Base-by-base conservation (phyloP, 2,888 invertebrate genomes). In the Notodonta dromedarius region DNA sequence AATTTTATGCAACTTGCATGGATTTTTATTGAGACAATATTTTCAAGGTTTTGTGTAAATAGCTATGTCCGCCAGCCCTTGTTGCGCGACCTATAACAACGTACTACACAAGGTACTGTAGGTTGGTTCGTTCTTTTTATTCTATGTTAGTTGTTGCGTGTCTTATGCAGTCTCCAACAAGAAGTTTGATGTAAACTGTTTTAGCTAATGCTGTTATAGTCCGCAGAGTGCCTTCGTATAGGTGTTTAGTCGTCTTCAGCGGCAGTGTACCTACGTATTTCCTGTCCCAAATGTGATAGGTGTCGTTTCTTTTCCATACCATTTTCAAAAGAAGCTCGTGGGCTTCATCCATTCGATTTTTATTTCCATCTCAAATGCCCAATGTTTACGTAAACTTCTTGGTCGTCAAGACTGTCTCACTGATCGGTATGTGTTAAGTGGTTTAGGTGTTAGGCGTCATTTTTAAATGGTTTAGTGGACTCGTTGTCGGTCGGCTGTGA, bases 391-490 rank as follows among this genome's bases (percentile, higher is more conserved):
- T 70, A 66, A 70, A 67, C 65, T 65, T 74, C 63, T 72, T 67
- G 62, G 61, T 66, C 65, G 59, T 57, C 58, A 67, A 63, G 71
- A 62, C 72, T 73, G 84, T 86, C 87, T 87, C 86, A 87, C 85
- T 84, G 86, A 71, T 84, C 81, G 77, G 73, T 78, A 64, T 70
- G 69, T 79, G 69, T 69, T 66, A 66, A 56, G 67, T 69, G 67
- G 67, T 63, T 67, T 81, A 76, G 76, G 73, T 77, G 70, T 77
- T 78, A 77, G 79, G 79, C 61, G 78, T 76, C 73, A 76, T 77
- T 67, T 24, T 71, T 57, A 58, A 58, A 73, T 65, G 71, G 73
- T 77, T 67, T 68, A 65, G 76, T 70, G 66, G 72, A 61, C 67
- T 73, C 64, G 74, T 70, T 71, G 74, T 70, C 68, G 81, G 78